Evolutionary conservation across 2,113 vertebrate genomes (phyloP).

Genomic region (Gymnocephalus cernua): DNA sequence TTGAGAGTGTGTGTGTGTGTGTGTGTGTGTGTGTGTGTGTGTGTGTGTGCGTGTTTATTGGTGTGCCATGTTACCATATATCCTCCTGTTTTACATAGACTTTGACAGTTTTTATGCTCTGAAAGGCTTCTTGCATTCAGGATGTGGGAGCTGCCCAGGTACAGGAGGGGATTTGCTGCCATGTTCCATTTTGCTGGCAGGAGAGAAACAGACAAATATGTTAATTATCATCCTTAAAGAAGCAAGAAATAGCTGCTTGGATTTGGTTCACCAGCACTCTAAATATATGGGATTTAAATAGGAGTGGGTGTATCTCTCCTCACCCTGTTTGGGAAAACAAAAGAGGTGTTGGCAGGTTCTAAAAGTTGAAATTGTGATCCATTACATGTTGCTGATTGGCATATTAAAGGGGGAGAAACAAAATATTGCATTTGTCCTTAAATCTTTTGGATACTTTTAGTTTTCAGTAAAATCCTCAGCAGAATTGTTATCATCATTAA

Average conservation of each 20-base stretch:
- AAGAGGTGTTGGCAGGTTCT: conserved; percentile 26
- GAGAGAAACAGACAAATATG: conserved; percentile 14
- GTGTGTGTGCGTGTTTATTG: neutral
- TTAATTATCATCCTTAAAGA: conserved; percentile 31
- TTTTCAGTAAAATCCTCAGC: neutral
- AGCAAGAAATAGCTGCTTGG: conserved; percentile 8
- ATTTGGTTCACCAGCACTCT: conserved; percentile 11
- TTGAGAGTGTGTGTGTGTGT: neutral
- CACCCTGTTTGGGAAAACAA: conserved; percentile 17
- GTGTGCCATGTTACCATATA: conserved; percentile 49
- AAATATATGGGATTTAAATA: conserved; percentile 44
- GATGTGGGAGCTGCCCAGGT: conserved; percentile 10
- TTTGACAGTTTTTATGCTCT: conserved; percentile 31
- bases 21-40: conserved; percentile 9
- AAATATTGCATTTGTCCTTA: neutral
- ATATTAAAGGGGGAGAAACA: neutral
- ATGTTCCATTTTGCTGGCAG: neutral
- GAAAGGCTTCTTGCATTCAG: neutral
- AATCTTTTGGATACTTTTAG: neutral
- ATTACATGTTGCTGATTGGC: conserved; percentile 9
- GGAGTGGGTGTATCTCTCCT: conserved; percentile 39
- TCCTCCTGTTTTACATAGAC: conserved; percentile 12
- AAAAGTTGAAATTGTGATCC: conserved; percentile 37
- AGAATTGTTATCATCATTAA: neutral
- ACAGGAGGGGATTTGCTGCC: neutral